These are phyloP conservation scores for Micropterix aruncella DNA, from an alignment of 2,888 invertebrate species.

Conservation along the genomic window DNA sequence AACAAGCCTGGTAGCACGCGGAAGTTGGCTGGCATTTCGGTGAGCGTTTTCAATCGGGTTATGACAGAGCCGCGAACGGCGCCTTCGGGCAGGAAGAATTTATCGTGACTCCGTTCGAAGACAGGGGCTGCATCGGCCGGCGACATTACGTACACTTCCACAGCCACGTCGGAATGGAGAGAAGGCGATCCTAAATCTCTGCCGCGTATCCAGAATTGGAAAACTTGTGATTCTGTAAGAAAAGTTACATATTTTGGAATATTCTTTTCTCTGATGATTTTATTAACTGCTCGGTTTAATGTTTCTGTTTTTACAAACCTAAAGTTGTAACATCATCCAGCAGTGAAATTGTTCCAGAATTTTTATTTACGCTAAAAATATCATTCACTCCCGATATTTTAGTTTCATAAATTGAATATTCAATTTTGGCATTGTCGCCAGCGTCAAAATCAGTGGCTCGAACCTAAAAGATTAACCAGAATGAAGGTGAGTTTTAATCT, in stretches of 20 bases:
- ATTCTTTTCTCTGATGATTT: neutral
- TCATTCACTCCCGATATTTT: conserved; percentile 46
- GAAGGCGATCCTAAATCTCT: conserved; percentile 68
- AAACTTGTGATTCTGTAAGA: conserved; percentile 51
- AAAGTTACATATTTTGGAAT: neutral
- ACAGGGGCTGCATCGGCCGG: conserved; percentile 54
- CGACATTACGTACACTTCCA: conserved; percentile 65
- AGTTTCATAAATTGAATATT: conserved; percentile 66
- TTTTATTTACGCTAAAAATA: conserved; percentile 59
- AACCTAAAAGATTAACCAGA: too few species aligned
- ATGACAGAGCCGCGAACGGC: conserved; percentile 41
- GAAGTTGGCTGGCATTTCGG: conserved; percentile 45
- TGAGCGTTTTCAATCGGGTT: conserved; percentile 49
- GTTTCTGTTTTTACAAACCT: conserved; percentile 17
- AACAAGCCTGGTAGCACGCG: conserved; percentile 46
- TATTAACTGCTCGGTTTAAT: neutral
- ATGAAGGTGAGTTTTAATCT: too few species aligned
- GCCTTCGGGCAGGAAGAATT: conserved; percentile 70
- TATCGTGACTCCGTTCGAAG: conserved; percentile 58
- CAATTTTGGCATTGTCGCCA: conserved; percentile 52
- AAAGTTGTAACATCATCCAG: conserved; percentile 42
- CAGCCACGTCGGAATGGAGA: conserved; percentile 68
- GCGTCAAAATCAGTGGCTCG: conserved; percentile 70
- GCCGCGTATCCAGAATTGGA: conserved; percentile 84
- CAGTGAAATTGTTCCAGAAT: conserved; percentile 59